Percentiles rank a stretch among this genome's conserved stretches.
These are phyloP conservation scores for Saccostrea cuccullata DNA, from an alignment of 1,140 invertebrate species.

Conservation along the genomic window DNA sequence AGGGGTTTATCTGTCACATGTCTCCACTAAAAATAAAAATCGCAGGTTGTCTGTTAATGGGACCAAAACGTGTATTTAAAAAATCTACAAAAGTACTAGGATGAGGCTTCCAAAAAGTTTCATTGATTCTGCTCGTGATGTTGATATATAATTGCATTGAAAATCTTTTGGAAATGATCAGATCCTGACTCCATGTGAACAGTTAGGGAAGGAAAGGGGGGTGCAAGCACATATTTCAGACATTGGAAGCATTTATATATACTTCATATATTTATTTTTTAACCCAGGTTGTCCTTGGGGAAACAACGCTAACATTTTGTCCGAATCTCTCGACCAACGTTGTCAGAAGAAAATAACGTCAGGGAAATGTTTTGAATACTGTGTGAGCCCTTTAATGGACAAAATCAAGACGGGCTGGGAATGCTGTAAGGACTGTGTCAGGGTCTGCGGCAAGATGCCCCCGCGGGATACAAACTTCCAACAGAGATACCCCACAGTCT, in stretches of 20 bases:
- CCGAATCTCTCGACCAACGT: background rate
- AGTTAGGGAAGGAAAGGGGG: too few relatives aligned
- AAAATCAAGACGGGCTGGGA: background rate
- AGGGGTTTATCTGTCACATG: too few relatives aligned
- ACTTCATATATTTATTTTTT: background rate
- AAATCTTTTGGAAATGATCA: too few relatives aligned
- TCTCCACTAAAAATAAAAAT: too few relatives aligned
- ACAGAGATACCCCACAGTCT: background rate
- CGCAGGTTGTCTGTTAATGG: background rate
- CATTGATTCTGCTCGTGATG: too few relatives aligned
- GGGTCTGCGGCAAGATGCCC: background rate
- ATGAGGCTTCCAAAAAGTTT: too few relatives aligned
- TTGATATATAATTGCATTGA: too few relatives aligned
- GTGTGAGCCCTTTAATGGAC: background rate
- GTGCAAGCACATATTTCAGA: too few relatives aligned
- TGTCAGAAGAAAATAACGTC: background rate
- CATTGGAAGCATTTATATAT: too few relatives aligned
- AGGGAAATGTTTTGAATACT: background rate
- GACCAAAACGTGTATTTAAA: background rate
- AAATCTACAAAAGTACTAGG: too few relatives aligned
- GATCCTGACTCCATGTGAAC: too few relatives aligned
- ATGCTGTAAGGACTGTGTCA: background rate
- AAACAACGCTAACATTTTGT: background rate
- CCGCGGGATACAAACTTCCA: background rate
- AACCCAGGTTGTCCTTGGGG: background rate